These are phyloP conservation scores for Eupithecia centaureata DNA, from an alignment of 2,888 invertebrate genomes.

Conservation along the genomic window DNA sequence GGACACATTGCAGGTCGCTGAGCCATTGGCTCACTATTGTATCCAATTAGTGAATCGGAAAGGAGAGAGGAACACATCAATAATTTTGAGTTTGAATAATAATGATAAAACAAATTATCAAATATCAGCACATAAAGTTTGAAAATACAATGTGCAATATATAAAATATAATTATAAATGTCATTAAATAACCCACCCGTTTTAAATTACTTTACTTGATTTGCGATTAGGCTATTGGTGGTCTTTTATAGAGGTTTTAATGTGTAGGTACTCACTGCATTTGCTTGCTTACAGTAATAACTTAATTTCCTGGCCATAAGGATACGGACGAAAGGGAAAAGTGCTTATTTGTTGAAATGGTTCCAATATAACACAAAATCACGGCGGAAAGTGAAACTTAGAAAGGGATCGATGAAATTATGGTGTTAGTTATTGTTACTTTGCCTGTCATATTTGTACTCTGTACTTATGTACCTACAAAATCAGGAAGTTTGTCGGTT, in stretches of 20 bases:
- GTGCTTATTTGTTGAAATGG: slow-evolving; percentile 43
- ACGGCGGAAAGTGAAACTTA: slow-evolving; percentile 44
- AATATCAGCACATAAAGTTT: too few relatives aligned
- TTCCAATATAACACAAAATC: slow-evolving; percentile 41
- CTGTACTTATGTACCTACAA: too few relatives aligned
- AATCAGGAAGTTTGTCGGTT: background rate
- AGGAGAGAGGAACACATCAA: background rate
- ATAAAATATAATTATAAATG: too few relatives aligned
- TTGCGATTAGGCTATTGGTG: background rate
- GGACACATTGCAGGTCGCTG: too few relatives aligned
- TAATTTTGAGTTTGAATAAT: background rate
- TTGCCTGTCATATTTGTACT: slow-evolving; percentile 17
- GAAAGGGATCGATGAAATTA: slow-evolving; percentile 38
- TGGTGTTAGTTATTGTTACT: slow-evolving; percentile 24
- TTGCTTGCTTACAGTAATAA: background rate
- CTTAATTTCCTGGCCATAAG: slow-evolving; percentile 9
- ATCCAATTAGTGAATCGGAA: background rate
- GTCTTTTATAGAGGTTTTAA: background rate
- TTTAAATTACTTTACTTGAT: too few relatives aligned
- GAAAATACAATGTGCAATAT: too few relatives aligned
- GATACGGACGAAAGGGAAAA: slow-evolving; percentile 41
- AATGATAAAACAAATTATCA: too few relatives aligned
- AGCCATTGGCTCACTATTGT: background rate
- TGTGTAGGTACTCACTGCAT: background rate
- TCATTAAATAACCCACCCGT: too few relatives aligned